phyloP scores from a whole-genome alignment of 2,113 vertebrate species.

The Nesoenas mayeri region DNA sequence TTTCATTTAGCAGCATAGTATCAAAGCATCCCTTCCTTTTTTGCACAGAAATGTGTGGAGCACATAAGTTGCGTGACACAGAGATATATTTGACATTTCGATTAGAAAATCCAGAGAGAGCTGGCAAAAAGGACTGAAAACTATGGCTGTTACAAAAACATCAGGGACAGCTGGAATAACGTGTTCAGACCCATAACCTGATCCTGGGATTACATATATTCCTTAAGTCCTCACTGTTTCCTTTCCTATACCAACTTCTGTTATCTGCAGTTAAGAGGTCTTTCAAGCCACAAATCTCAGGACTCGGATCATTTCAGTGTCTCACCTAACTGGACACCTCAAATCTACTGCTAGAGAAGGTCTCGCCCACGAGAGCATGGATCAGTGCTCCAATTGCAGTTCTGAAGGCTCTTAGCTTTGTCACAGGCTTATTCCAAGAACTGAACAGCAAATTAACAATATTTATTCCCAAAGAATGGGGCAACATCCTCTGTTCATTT shows the following conservation, averaged over 20 bases:
- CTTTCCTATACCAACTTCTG: background rate
- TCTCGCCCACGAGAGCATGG: background rate
- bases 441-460: background rate
- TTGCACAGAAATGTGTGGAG: background rate
- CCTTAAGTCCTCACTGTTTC: background rate
- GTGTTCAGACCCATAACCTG: background rate
- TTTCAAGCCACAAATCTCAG: background rate
- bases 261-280: background rate
- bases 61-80: background rate
- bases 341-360: background rate
- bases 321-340: background rate
- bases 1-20: background rate
- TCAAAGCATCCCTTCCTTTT: background rate
- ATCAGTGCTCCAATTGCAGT: background rate
- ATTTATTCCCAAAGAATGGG: background rate
- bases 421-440: background rate
- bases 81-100: background rate
- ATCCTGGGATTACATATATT: background rate
- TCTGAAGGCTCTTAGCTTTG: background rate
- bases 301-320: background rate
- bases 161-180: background rate
- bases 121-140: background rate
- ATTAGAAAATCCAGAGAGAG: background rate
- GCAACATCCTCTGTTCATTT: background rate
- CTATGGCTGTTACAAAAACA: background rate